phyloP scores from a whole-genome alignment of 2,797 vertebrate species.

The Hemibagrus guttatus region DNA sequence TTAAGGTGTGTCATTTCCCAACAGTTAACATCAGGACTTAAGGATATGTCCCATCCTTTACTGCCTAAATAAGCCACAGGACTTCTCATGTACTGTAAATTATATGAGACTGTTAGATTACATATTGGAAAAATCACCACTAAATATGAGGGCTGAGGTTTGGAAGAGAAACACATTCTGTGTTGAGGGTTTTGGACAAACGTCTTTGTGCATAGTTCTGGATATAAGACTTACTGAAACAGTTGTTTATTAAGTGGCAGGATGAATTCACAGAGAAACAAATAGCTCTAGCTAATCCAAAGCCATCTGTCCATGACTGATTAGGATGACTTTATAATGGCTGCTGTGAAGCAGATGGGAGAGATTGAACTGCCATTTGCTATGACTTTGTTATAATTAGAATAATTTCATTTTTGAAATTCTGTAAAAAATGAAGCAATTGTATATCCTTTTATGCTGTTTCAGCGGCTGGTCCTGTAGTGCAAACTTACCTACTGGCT shows the following conservation, averaged over 20 bases:
- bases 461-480: neutral
- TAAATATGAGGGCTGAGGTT: neutral
- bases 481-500: neutral
- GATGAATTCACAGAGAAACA: neutral
- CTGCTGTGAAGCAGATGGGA: constrained; percentile 18
- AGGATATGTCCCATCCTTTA: neutral
- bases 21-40: neutral
- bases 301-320: neutral
- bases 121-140: too few species aligned
- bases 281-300: neutral
- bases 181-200: neutral
- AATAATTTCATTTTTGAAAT: neutral
- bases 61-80: neutral
- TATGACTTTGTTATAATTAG: neutral
- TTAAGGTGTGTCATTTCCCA: neutral
- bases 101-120: neutral
- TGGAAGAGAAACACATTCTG: neutral
- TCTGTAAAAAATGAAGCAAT: neutral
- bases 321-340: neutral
- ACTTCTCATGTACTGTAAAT: neutral
- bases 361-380: neutral
- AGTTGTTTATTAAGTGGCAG: neutral
- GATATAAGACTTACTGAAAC: neutral
- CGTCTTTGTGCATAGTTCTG: too few species aligned
- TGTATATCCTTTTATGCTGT: neutral